These are phyloP conservation scores for Odontocolon sp. DNA, from an alignment of 2,888 invertebrate genomes.

Conservation along the genomic window DNA sequence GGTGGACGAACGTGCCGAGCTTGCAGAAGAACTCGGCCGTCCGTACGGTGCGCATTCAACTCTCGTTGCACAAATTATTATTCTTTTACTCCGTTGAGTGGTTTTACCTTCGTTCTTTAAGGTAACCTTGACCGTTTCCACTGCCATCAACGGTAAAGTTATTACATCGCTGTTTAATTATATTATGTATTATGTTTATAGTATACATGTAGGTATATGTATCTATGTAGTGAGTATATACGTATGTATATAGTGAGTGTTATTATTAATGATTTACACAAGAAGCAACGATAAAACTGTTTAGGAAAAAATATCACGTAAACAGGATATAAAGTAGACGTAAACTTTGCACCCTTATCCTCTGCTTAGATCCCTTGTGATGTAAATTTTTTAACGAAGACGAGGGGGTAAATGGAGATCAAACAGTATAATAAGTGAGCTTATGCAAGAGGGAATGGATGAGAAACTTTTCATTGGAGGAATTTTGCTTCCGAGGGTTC, in stretches of 20 bases:
- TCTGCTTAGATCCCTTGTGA: background rate
- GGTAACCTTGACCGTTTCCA: background rate
- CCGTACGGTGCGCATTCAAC: background rate
- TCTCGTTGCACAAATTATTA: background rate
- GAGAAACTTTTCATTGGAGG: background rate
- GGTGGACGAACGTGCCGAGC: background rate
- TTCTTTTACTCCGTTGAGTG: background rate
- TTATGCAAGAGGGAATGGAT: background rate
- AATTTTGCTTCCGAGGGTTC: too few species aligned
- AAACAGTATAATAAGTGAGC: conserved; percentile 9
- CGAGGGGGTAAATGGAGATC: background rate
- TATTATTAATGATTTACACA: too few species aligned
- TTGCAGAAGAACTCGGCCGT: conserved; percentile 1
- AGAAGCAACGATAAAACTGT: too few species aligned
- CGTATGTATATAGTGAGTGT: too few species aligned
- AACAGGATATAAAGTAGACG: too few species aligned
- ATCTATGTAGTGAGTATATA: too few species aligned
- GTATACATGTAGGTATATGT: too few species aligned
- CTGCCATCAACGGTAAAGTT: too few species aligned
- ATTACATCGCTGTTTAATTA: too few species aligned
- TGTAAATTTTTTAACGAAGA: background rate
- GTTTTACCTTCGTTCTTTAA: background rate
- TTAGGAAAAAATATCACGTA: too few species aligned
- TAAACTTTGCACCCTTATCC: background rate
- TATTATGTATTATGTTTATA: too few species aligned